phyloP scores from a whole-genome alignment of 2,797 vertebrate genomes.

The Hyperoplus lanceolatus region DNA sequence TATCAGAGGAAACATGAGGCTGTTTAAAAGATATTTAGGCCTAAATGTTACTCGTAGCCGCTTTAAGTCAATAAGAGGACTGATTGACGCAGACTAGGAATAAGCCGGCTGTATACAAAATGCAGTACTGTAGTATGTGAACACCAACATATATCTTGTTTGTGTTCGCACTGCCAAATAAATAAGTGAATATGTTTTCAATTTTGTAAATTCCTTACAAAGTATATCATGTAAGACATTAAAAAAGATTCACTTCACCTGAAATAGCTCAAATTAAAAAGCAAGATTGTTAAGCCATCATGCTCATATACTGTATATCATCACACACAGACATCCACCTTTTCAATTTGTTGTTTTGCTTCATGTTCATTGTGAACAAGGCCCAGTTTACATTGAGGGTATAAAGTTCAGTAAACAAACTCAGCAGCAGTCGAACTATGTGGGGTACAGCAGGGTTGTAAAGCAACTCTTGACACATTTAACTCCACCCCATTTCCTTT shows the following conservation, averaged over 20 bases:
- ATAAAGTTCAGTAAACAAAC: conserved; percentile 32
- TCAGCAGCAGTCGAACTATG: conserved; percentile 44
- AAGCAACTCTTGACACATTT: conserved; percentile 74
- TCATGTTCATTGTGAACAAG: conserved; percentile 3
- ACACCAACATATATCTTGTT: neutral
- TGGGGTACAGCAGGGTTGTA: conserved; percentile 57
- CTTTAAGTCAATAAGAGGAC: conserved; percentile 3
- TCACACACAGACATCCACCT: neutral
- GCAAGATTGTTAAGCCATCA: neutral
- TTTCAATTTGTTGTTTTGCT: neutral
- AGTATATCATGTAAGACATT: neutral
- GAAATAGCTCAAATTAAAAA: neutral
- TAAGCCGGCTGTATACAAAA: neutral
- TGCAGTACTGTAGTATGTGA: neutral
- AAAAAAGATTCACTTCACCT: neutral
- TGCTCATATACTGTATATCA: neutral
- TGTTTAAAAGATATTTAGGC: too few relatives aligned
- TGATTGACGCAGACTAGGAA: neutral
- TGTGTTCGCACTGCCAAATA: neutral
- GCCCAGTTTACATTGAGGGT: conserved; percentile 24
- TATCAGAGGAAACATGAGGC: too few relatives aligned
- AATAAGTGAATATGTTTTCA: neutral
- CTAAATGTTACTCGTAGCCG: too few relatives aligned
- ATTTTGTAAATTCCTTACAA: neutral
- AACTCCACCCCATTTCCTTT: conserved; percentile 75